A percentile compares a stretch with the other conserved stretches of the same genome.
phyloP scores from a whole-genome alignment of 2,797 vertebrate genomes.

The Thunnus albacares region DNA sequence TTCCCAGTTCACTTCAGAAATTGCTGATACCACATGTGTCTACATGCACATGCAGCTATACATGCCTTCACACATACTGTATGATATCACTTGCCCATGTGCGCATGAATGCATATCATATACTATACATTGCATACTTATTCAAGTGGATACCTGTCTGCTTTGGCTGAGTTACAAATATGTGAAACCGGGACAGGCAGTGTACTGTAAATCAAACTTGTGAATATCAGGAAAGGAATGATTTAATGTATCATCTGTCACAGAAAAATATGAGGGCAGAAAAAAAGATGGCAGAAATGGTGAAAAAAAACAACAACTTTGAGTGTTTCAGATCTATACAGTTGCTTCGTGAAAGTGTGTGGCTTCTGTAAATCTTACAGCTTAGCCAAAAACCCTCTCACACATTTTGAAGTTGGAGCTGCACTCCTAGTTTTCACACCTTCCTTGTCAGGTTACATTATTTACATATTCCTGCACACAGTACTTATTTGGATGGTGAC shows the following conservation, averaged over 20 bases:
- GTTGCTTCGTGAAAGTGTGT: neutral
- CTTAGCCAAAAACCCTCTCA: neutral
- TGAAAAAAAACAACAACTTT: neutral
- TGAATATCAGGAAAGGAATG: too few species aligned
- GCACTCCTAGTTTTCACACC: neutral
- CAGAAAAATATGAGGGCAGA: neutral
- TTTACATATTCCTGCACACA: conserved; percentile 12
- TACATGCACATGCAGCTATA: conserved; percentile 1
- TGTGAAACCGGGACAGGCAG: neutral
- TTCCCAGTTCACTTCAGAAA: neutral
- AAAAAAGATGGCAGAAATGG: neutral
- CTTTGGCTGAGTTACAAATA: conserved; percentile 5
- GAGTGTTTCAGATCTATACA: neutral
- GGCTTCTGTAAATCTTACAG: conserved; percentile 8
- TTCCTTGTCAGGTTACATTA: neutral
- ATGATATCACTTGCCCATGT: conserved; percentile 18
- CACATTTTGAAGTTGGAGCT: neutral
- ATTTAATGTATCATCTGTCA: neutral
- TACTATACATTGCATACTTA: neutral
- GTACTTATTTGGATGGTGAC: conserved; percentile 13
- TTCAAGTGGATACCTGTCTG: conserved; percentile 30
- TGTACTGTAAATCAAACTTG: neutral
- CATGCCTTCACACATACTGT: neutral
- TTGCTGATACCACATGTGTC: neutral
- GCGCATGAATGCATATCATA: conserved; percentile 5